Base-by-base conservation (phyloP, 2,888 invertebrate genomes). In the Phengaris alcon region DNA sequence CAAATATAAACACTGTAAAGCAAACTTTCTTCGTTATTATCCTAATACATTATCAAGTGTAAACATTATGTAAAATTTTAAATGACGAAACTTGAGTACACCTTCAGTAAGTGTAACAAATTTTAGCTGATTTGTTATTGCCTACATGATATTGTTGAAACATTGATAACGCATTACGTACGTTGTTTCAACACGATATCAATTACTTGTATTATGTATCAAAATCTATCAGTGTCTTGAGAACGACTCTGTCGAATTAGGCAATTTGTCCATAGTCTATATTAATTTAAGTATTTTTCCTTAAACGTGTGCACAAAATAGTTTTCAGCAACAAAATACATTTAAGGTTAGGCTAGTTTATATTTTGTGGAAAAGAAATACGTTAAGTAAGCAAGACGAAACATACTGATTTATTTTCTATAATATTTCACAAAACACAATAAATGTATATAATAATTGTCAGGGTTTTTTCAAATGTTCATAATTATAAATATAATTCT, bases 1-100 rank as follows among this genome's bases (percentile, higher is more conserved):
- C 64, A 64, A 64, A 64, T 35, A 44, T 64, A 35, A 64, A 35
- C 35, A 64, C 59, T 22, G 7, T 3, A 64, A 64, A 4, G 59
- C 44, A 10, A 64, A 64, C 64, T 64, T 64, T 64, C 64, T 35
- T 35, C 64, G 12, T 52, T 52, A 44, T 64, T 64, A 64, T 44
- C 35, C 7, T 64, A 64, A 64, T 12, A 13, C 13, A 64, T 35
- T 64, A 64, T 64, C 64, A 12, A 64, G 64, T 64, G 35, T 64
- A 64, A 64, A 64, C 64, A 64, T 44, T 44, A 64, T 64, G 44
- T 64, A 64, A 64, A 64, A 64, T 6, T 9, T 22, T 64, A 12
- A 12, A 64, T 64, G 35, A 64, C 59, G 59, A 59, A 35, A 64
- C 64, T 12, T 12, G 35, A 59, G 59, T 59, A 59, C 13, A 22